Evolutionary conservation across 2,888 invertebrate genomes (phyloP), one percentile per base, ranked within the genome.

Genomic region (Caradrina clavipalpis): DNA sequence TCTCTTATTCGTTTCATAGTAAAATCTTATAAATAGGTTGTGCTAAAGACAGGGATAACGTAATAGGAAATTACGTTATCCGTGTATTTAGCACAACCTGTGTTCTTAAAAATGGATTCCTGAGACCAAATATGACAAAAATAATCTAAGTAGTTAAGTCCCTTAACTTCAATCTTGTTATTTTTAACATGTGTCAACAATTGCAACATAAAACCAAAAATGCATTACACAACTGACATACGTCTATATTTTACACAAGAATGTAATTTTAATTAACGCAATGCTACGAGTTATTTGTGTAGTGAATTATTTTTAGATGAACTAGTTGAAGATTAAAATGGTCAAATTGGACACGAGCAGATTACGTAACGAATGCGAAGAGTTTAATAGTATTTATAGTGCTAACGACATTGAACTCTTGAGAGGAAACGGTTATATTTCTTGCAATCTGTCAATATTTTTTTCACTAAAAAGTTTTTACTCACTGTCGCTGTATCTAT

Each of bases 251-350:
- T 66, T 22, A 59, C 22, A 17, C 50, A 65, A 51, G 59, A 73
- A 78, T 61, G 51, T 58, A 60, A 57, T 74, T 69, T 66, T 64
- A 68, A 81, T 81, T 78, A 60, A 81, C 51, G 63, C 39, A 51
- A 60, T 73, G 58, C 59, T 57, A 54, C 21, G 51, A 68, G 76
- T 68, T 77, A 81, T 81, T 81, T 75, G 54, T 70, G 70, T 63
- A 19, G 42, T 53, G 56, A 69, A 60, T 68, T 81, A 81, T 82
- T 82, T 81, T 80, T 80, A 76, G 83, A 73, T 31, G 57, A 64
- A 67, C 69, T 67, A 65, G 73, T 47, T 62, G 22, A 35, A 61
- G 69, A 77, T 75, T 75, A 58, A 78, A 76, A 76, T 80, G 80
- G 76, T 74, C 69, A 80, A 84, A 82, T 76, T 73, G 70, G 61